These are phyloP conservation scores for Thumatha senex DNA, from an alignment of 2,888 invertebrate genomes.

Conservation along the genomic window DNA sequence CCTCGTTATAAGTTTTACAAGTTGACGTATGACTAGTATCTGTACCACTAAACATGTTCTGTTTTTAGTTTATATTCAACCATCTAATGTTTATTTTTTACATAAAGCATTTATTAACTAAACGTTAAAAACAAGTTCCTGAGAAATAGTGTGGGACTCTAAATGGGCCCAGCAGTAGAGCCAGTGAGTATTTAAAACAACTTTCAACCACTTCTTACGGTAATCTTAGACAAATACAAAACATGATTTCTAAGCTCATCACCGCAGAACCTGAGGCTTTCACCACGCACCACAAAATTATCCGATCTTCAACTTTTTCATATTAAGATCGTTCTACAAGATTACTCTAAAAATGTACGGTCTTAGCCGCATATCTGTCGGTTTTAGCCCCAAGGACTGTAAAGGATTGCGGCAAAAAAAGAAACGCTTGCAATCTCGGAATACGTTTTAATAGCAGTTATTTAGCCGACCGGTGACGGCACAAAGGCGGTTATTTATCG, in stretches of 20 bases:
- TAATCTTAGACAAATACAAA: too few relatives aligned
- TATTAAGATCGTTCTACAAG: conserved; percentile 24
- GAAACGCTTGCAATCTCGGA: conserved; percentile 70
- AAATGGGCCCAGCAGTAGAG: too few relatives aligned
- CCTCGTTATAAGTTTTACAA: neutral
- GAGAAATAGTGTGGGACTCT: too few relatives aligned
- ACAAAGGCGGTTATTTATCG: conserved; percentile 83
- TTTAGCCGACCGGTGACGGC: conserved; percentile 80
- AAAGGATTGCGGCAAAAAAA: conserved; percentile 67
- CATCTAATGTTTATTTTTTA: too few relatives aligned
- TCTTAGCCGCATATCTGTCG: conserved; percentile 54
- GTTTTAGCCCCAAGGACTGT: conserved; percentile 47
- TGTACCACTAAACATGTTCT: too few relatives aligned
- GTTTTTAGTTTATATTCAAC: too few relatives aligned
- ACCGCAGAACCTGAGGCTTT: neutral
- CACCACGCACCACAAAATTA: neutral
- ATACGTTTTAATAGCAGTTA: conserved; percentile 80
- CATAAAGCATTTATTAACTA: too few relatives aligned
- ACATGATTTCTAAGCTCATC: neutral
- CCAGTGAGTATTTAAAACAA: too few relatives aligned
- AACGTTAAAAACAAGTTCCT: too few relatives aligned
- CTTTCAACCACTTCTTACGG: too few relatives aligned
- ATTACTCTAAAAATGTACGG: conserved; percentile 35
- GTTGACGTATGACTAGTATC: too few relatives aligned
- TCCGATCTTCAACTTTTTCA: conserved; percentile 13